Evolutionary conservation across 2,888 invertebrate genomes (phyloP).

Genomic region (Serripes groenlandicus): DNA sequence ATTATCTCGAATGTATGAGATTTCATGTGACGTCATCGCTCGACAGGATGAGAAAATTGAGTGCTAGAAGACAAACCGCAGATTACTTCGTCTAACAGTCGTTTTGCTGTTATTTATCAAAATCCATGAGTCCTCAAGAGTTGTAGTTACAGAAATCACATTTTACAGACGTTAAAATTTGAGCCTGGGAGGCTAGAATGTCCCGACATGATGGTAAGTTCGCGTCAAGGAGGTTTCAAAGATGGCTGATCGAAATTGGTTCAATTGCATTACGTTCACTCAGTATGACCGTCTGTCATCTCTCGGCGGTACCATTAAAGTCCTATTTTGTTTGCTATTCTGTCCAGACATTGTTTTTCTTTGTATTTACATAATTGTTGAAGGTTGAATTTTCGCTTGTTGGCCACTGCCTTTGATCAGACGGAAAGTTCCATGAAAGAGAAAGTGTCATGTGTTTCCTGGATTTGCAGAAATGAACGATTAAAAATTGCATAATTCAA

Average conservation of each 20-base stretch:
- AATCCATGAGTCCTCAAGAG: not conserved
- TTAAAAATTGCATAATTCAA: no score
- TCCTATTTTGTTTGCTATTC: no score
- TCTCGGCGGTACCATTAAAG: no score
- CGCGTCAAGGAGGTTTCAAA: constrained; percentile 62
- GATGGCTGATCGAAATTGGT: constrained; percentile 40
- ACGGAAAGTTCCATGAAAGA: no score
- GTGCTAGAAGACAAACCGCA: constrained; percentile 12
- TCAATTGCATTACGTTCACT: no score
- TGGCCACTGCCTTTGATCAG: no score
- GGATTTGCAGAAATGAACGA: no score
- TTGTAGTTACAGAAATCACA: not conserved
- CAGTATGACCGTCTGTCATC: no score
- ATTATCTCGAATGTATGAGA: constrained; percentile 21
- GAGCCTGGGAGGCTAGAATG: constrained; percentile 88
- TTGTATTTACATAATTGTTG: no score
- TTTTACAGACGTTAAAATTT: not conserved
- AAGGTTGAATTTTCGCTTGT: no score
- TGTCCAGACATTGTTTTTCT: no score
- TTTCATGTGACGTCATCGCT: constrained; percentile 59
- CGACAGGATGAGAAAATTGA: constrained; percentile 56
- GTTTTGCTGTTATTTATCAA: not conserved
- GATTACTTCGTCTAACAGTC: not conserved
- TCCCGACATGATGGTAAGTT: constrained; percentile 93
- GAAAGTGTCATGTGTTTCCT: no score